Evolutionary conservation across 2,113 vertebrate species (phyloP).

Genomic region (Sapayoa aenigma): DNA sequence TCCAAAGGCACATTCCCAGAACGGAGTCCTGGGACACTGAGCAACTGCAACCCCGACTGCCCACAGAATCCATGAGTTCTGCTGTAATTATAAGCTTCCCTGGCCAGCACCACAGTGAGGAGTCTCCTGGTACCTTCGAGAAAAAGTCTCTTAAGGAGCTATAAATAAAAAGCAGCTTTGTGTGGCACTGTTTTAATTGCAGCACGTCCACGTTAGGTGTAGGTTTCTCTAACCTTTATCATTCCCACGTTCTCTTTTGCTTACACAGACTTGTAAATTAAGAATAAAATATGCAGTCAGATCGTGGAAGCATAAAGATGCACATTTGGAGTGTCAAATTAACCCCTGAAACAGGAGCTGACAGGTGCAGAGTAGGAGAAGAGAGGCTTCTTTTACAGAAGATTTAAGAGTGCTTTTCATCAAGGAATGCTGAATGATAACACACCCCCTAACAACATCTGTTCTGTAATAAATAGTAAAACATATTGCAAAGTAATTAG

Average conservation of each 20-base stretch:
- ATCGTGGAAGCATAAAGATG: neutral
- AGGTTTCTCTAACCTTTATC: neutral
- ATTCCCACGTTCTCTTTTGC: neutral
- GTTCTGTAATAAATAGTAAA: slow-evolving; percentile 31
- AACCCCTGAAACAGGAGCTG: slow-evolving; percentile 19
- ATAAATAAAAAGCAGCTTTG: slow-evolving; percentile 22
- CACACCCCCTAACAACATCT: neutral
- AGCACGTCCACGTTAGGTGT: neutral
- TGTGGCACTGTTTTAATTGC: neutral
- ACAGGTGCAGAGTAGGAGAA: slow-evolving; percentile 37
- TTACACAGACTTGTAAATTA: neutral
- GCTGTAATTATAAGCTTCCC: neutral
- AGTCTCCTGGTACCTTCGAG: neutral
- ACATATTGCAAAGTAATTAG: neutral
- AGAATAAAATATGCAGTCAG: neutral
- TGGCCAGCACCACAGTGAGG: neutral
- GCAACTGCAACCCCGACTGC: neutral
- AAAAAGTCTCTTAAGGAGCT: slow-evolving; percentile 28
- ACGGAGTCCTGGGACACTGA: neutral
- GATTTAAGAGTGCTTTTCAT: neutral
- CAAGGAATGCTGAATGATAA: neutral
- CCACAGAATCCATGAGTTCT: neutral
- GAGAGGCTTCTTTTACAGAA: neutral
- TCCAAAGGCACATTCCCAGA: neutral
- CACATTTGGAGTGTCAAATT: neutral